Base-by-base conservation (phyloP, 2,113 vertebrate species). In the Diphyllodes magnificus region DNA sequence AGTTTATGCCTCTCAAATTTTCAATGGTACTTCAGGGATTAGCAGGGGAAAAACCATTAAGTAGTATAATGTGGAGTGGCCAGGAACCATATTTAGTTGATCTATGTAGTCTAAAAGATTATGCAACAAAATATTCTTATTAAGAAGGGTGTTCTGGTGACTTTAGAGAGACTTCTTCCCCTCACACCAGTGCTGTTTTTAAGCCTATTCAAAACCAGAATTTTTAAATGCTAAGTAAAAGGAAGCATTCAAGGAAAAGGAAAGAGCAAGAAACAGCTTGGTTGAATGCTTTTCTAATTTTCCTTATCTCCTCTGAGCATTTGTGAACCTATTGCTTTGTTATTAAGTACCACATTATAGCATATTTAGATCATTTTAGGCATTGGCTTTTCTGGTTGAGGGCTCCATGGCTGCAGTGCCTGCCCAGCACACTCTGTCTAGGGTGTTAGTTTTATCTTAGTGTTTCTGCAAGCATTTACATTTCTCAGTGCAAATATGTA, bases 321-420 rank as follows among this genome's bases (percentile, higher is more conserved):
- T 93, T 95, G 59, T 93, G 56, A 33, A 54, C 33, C 6, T 88
- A 80, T 63, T 91, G 44, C 81, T 95, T 93, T 93, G 81, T 73
- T 95, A 93, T 86, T 93, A 79, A 84, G 35, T 49, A 59, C 40
- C 45, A 56, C 30, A 88, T 93, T 93, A 72, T 19, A 82, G 39
- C 22, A n/a, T 88, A 56, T 64, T 82, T 92, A 75, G 88, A 77
- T 12, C 39, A 40, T 95, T 91, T 82, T 66, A 53, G 27, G 59
- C 69, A 49, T n/a, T 94, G 82, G 30, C 65, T 91, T 76, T 81
- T 61, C 92, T 94, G 69, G 69, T 30, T 88, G 84, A 85, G 23
- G 49, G 42, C 56, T 86, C 45, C 11, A 27, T 63, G 93, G 13
- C 81, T 88, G 13, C 39, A 27, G 25, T 56, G 42, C 19, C 25